Evolutionary conservation across 2,113 vertebrate genomes (phyloP), one percentile per base, ranked within the genome.

Genomic region (Cephalopterus ornatus): DNA sequence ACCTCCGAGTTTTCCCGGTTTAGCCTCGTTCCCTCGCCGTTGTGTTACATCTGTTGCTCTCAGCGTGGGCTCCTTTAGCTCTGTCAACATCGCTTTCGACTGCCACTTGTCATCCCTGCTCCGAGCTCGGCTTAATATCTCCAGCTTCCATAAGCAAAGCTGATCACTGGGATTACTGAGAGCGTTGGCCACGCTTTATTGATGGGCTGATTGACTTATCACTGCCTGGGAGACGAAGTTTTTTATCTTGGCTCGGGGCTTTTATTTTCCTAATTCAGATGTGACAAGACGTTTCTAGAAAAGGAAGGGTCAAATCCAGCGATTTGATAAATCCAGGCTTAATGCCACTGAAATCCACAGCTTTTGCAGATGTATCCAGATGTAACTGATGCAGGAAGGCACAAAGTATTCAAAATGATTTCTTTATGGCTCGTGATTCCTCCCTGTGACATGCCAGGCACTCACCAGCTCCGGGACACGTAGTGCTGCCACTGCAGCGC

Each of bases 161-260:
- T 63, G 67, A 94, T 96, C 85, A 75, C 76, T 4, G 3, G 88
- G 88, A 75, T 95, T 90, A 80, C 88, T 41, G 72, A 77, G 55
- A 70, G 65, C 9, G 65, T 39, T 2, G 11, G 88, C 55, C 83
- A 72, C 0, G 16, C 65, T 91, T 83, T 75, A 81, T 90, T 68
- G 95, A 95, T 80, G 72, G 88, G 59, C 56, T 68, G 78, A 92
- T 67, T 94, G 95, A 92, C 79, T 92, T 68, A 74, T 44, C 46
- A 35, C 35, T 86, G 52, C 79, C n/a, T 83, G 0, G 0, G 52
- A 82, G 58, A 47, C 14, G 6, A n/a, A 24, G 33, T 30, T 21
- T 70, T 68, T 73, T 41, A 14, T 12, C 16, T 17, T 8, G 5
- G 30, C 28, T 84, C 7, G 1, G 8, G 5, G 33, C 10, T 92